phyloP scores from a whole-genome alignment of 1,140 invertebrate genomes.

The Ostrea denselamellosa region DNA sequence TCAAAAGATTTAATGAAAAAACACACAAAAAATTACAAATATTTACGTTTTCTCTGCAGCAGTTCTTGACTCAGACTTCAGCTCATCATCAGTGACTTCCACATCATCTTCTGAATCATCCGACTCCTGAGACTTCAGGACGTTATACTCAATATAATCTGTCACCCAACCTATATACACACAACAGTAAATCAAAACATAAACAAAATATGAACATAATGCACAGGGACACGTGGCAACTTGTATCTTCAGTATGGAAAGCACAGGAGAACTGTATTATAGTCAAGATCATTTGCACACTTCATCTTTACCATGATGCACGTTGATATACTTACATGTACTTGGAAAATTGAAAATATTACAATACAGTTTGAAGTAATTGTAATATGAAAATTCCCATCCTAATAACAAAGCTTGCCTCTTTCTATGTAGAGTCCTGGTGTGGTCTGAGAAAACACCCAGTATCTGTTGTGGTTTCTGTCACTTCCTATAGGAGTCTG shows the following conservation, averaged over 20 bases:
- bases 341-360: neutral
- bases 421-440: slow-evolving; percentile 79
- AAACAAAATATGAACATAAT: neutral
- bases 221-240: neutral
- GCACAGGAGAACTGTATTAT: no score
- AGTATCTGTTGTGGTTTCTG: slow-evolving; percentile 78
- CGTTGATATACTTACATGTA: no score
- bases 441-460: slow-evolving; percentile 77
- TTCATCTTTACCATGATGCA: no score
- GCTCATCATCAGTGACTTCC: slow-evolving; percentile 24
- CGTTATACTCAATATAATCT: slow-evolving; percentile 60
- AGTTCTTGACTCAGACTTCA: neutral
- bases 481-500: slow-evolving; percentile 78
- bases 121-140: slow-evolving; percentile 42
- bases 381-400: no score
- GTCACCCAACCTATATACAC: slow-evolving; percentile 67
- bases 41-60: slow-evolving; percentile 47
- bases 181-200: neutral
- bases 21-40: neutral
- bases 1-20: no score
- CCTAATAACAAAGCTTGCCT: slow-evolving; percentile 63
- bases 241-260: neutral
- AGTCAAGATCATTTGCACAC: no score
- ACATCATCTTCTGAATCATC: slow-evolving; percentile 57
- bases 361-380: neutral